Conservation (phyloP, 2,113 vertebrate species). For the Carassius auratus region DNA sequence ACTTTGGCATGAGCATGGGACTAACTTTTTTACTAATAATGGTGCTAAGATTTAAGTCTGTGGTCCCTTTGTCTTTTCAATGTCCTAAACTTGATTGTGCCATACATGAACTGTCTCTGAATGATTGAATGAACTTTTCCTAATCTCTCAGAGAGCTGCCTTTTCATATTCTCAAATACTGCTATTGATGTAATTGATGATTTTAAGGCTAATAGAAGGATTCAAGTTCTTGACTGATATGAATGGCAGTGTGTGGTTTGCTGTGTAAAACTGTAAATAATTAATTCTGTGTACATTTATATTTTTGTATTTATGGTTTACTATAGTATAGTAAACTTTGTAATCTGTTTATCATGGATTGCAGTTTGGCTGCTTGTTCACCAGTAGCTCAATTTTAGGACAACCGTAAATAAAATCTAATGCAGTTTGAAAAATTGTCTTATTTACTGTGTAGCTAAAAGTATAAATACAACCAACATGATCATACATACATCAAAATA, state of each 20-base stretch:
- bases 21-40: neutral
- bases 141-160: neutral
- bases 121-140: neutral
- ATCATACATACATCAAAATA: conserved; percentile 80
- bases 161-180: neutral
- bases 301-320: conserved; percentile 35
- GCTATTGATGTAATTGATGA: neutral
- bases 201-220: neutral
- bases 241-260: neutral
- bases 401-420: neutral
- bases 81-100: neutral
- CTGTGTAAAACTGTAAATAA: conserved; percentile 49
- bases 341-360: conserved; percentile 15
- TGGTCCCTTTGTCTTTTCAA: neutral
- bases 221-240: neutral
- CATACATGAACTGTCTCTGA: neutral
- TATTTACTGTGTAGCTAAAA: neutral
- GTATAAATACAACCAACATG: neutral
- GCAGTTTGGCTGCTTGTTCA: neutral
- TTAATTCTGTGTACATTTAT: neutral
- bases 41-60: neutral
- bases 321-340: neutral
- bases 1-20: neutral
- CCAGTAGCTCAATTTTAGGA: neutral
- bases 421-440: neutral